Base-by-base conservation (phyloP, 2,888 invertebrate species). In the Pardosa pseudoannulata region DNA sequence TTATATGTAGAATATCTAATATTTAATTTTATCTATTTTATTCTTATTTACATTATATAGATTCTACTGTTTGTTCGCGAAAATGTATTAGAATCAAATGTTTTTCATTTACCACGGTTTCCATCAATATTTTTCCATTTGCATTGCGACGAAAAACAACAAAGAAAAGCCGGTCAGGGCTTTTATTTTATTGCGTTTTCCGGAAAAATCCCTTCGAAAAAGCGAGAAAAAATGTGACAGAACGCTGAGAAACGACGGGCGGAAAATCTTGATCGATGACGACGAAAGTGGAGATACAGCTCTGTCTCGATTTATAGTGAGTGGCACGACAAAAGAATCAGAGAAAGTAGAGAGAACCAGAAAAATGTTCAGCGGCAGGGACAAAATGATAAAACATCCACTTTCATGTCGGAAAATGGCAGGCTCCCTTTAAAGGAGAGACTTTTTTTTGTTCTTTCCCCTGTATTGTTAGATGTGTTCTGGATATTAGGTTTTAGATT, bases 221-320 rank as follows among this genome's bases (percentile, higher is more conserved):
- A 23, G n/a, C 13, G 16, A 16, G 5, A 56, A 56, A 56, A 56
- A 56, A n/a, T 56, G 56, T 56, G 56, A 56, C 56, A 56, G 56
- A 56, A 56, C 23, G 23, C 23, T 56, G 11, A 23, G 56, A 56
- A 56, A 56, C 23, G 23, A 56, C n/a, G 56, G 23, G 56, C 56
- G 56, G 56, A 56, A 56, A 56, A 56, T 56, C 56, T 56, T 56
- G 56, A 56, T 56, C 56, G 56, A 56, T 56, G 56, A 56, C 23
- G 23, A 56, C 56, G 56, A 56, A 56, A 56, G 56, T 56, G 56
- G 56, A 56, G 56, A 56, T 56, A 56, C n/a, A n/a, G 56, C 23
- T 19, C 56, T 56, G 56, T 56, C 56, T 56, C 23, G 56, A 56
- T 56, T 56, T 56, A 56, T 56, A 56, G 19, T 19, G 56, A 56